These are phyloP conservation scores for Notodonta dromedarius DNA, from an alignment of 2,888 invertebrate species.

Conservation along the genomic window DNA sequence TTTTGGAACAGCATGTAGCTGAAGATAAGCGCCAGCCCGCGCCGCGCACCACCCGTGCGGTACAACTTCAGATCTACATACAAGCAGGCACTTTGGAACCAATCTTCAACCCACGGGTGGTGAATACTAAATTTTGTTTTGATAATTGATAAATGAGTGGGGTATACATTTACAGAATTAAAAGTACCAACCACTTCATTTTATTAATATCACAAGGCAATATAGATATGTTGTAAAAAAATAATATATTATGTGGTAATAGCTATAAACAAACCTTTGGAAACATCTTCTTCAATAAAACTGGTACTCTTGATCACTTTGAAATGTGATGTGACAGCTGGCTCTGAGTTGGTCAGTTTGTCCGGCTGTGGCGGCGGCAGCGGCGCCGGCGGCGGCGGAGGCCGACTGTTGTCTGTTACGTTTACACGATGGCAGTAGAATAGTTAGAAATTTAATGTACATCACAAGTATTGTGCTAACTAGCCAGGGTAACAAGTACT, in stretches of 20 bases:
- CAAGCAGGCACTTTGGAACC: neutral
- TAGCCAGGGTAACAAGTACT: no score
- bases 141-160: no score
- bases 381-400: neutral
- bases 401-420: neutral
- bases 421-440: no score
- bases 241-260: no score
- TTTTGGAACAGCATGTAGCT: conserved; percentile 84
- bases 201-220: no score
- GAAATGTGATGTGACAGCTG: conserved; percentile 50
- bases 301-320: conserved; percentile 60
- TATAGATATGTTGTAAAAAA: no score
- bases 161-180: no score
- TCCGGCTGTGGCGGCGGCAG: conserved; percentile 13
- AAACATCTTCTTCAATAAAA: conserved; percentile 56
- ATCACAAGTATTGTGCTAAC: no score
- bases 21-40: conserved; percentile 85
- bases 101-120: no score
- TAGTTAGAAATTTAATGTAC: no score
- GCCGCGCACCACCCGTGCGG: conserved; percentile 79
- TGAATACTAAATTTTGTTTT: no score
- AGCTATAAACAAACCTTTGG: conserved; percentile 41
- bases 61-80: conserved; percentile 69
- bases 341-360: conserved; percentile 20
- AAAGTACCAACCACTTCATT: no score